Base-by-base conservation (phyloP, 1,140 invertebrate species). In the Pteromalus puparum region DNA sequence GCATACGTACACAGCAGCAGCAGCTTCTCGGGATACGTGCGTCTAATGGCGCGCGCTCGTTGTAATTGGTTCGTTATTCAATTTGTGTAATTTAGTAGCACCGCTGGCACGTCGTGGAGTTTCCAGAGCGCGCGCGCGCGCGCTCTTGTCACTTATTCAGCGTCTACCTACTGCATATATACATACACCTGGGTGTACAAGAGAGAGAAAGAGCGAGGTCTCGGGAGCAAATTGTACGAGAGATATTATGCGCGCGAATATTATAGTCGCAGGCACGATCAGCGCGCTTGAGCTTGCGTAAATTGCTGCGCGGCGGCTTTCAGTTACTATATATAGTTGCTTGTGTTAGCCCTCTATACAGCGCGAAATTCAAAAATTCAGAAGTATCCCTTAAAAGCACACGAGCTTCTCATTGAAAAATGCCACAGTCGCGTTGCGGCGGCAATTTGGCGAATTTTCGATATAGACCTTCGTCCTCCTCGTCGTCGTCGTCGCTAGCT, bases 51-150 rank as follows among this genome's bases (percentile, higher is more conserved):
- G 87, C 74, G 86, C 86, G 87, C 87, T 87, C 86, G 85, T 88
- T 89, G 89, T 90, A 89, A 90, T 90, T 90, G 89, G 87, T 89
- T 89, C 88, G 89, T 90, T 90, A 89, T 90, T 90, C 88, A 90
- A 89, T 90, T 87, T 78, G 88, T 87, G 87, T 88, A 90, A 89
- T 89, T 88, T 88, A 90, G 84, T 86, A 86, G 68, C 9, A 67
- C 48, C 18, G 1, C 79, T 13, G 53, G 61, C 77, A 67, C 61
- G 53, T 61, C 26, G 28, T 12, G 48, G 48, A 78, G 70, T 73
- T 24, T 81, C 26, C 24, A 77, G 65, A 15, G 26, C 42, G 74
- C 34, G 83, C 30, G 2, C 30, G n/a, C n/a, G n/a, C 30, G 30
- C 26, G 73, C 42, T 75, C 24, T 7, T 80, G 34, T 81, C 75